Evolutionary conservation across 2,888 invertebrate species (phyloP), one percentile per base, ranked within the genome.

Genomic region (Cyclophora punctaria): DNA sequence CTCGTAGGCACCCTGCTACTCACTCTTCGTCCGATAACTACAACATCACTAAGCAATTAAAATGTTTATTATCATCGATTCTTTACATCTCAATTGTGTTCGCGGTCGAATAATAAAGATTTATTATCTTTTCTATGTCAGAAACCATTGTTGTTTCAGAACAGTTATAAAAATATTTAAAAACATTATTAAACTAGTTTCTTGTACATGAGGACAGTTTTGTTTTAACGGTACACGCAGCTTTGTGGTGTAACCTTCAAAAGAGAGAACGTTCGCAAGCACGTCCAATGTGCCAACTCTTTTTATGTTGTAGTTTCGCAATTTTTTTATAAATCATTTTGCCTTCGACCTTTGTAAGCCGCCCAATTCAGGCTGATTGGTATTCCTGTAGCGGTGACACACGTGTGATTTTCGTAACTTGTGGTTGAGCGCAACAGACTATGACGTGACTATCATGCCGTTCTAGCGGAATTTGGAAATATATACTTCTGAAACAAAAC

Each of bases 231-330:
- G 81, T 76, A 79, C 71, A 80, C 75, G 75, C 77, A 77, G 73
- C 68, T 71, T 73, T 66, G 69, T 66, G 58, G 59, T 59, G 64
- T 78, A 82, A 83, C 87, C 85, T 87, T 86, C 85, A 81, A 78
- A 85, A 84, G 84, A 85, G 85, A 86, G 84, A 86, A 85, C 83
- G 71, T 71, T 62, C 74, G 78, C 74, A 70, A 78, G 79, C 88
- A 88, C 87, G 88, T 85, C 71, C 80, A 80, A 81, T 87, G 85
- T 75, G 78, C 83, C 83, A 88, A 88, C 83, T 84, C 75, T 80
- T 82, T 78, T 79, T 78, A 81, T 74, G 78, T 78, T 64, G 69
- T 65, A 53, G 75, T 87, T 87, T 86, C 83, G 83, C 71, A 86
- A 88, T 83, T 83, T 76, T 66, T 80, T 81, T 80, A 78, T 83